Base-by-base conservation (phyloP, 2,797 vertebrate species). In the Lacerta viridis region DNA sequence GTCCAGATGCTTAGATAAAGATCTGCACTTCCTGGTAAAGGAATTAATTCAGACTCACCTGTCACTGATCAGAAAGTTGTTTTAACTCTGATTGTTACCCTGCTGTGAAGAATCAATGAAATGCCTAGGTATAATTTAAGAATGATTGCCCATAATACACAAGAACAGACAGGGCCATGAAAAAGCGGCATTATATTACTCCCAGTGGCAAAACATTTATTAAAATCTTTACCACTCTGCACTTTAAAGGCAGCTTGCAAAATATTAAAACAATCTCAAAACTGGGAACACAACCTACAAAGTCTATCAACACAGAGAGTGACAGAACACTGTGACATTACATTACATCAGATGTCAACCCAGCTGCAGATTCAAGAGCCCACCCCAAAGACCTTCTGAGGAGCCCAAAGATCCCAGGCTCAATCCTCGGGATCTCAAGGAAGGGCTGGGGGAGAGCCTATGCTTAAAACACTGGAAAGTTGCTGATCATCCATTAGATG, bases 61-160 rank as follows among this genome's bases (percentile, higher is more conserved):
- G 80, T 20, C 66, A 36, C 27, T 25, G 61, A 7, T 36, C 23
- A 64, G 59, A 46, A 71, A 50, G 41, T 69, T 29, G 41, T 18
- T 46, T 71, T 46, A 83, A 71, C 66, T 81, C 61, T 27, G 80
- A 81, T 15, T 20, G 41, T 71, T 69, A 69, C 46, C 29, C 41
- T 66, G 39, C 41, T 50, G 29, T 7, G 41, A 71, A 29, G 41
- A 29, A 36, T 36, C 55, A 9, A 80, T 81, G 61, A 41, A 81
- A 81, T 41, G 17, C 59, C 59, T 41, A 39, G 27, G 36, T 81
- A 81, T 80, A 81, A 66, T 77, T 81, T 81, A 66, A 81, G 23
- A 81, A 41, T 27, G 55, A 39, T 66, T 25, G 23, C 61, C 9
- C 50, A 55, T 55, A 20, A 27, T 39, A 36, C 7, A 29, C 29